Evolutionary conservation across 2,113 vertebrate genomes (phyloP), one percentile per base, ranked within the genome.

Genomic region (Anoura caudifer): DNA sequence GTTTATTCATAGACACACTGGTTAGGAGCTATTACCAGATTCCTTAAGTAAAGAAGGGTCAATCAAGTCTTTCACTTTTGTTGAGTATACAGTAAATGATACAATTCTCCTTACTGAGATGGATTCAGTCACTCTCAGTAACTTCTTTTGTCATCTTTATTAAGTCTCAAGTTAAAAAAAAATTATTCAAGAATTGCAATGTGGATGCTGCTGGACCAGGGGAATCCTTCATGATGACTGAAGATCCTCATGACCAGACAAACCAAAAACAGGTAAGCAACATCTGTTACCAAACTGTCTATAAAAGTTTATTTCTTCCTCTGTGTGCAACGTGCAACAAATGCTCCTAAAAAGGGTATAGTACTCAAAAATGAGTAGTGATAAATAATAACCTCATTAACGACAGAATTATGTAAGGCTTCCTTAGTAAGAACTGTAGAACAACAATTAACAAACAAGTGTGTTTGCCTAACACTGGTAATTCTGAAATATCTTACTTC

Each of bases 61-160:
- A 69, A 73, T 81, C 72, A 75, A 45, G 43, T 76, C 43, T 47
- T 47, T 76, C 33, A 38, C 36, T 52, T 90, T 91, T 67, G 52
- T 54, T 92, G 19, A 36, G 0, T 26, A 67, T 69, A 28, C 6
- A 33, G 56, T 31, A 83, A 73, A 73, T 59, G 41, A 93, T 4
- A 79, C n/a, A 88, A 84, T 76, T 63, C 50, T 89, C 28, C 47
- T 84, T 85, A 56, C 13, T 3, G 12, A 88, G 43, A 45, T 80
- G 3, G 43, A 77, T 67, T 91, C 59, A 85, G 26, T 95, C 50
- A 88, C 4, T 52, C 33, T 73, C 33, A 47, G 43, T 88, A 83
- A 92, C n/a, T 79, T 65, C 41, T 80, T 83, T 87, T 63, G 24
- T 85, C 43, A 94, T 76, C 59, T 92, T 92, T 81, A 88, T 81